Conservation (phyloP, 2,888 invertebrate genomes). For the Epirrita christyi region DNA sequence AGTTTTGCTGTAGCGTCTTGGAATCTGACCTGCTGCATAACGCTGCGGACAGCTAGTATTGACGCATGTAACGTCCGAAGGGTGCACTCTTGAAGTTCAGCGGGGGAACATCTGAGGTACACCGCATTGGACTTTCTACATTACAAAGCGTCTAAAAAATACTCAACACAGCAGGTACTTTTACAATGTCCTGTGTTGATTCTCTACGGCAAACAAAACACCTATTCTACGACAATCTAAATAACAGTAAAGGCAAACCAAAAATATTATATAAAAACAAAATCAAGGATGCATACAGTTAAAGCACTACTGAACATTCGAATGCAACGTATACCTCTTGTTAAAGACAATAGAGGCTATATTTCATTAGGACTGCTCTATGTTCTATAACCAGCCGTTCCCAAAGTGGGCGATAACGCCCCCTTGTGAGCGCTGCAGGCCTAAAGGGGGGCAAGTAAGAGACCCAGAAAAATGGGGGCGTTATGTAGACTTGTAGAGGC, state of each 20-base stretch:
- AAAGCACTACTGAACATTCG: constrained; percentile 3
- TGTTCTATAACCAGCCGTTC: constrained; percentile 2
- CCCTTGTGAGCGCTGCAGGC: too few relatives aligned
- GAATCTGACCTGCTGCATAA: constrained; percentile 70
- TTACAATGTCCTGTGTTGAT: not conserved
- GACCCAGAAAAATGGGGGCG: too few relatives aligned
- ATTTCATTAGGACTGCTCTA: not conserved
- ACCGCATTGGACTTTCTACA: constrained; percentile 11
- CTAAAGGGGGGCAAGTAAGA: too few relatives aligned
- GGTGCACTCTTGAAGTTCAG: not conserved
- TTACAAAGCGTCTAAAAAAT: constrained; percentile 23
- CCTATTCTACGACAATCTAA: not conserved
- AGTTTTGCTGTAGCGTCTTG: constrained; percentile 73
- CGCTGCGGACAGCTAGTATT: constrained; percentile 73
- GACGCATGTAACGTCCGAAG: constrained; percentile 52
- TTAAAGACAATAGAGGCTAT: constrained; percentile 7
- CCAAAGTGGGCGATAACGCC: too few relatives aligned
- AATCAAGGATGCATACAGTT: constrained; percentile 6
- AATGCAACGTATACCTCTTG: not conserved
- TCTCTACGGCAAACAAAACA: constrained; percentile 3
- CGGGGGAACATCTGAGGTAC: constrained; percentile 4
- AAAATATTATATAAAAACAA: constrained; percentile 1
- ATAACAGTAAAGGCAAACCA: too few relatives aligned
- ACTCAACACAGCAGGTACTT: not conserved
- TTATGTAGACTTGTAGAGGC: too few relatives aligned